Evolutionary conservation across 1,140 invertebrate genomes (phyloP).

Genomic region (Harpegnathos saltator): DNA sequence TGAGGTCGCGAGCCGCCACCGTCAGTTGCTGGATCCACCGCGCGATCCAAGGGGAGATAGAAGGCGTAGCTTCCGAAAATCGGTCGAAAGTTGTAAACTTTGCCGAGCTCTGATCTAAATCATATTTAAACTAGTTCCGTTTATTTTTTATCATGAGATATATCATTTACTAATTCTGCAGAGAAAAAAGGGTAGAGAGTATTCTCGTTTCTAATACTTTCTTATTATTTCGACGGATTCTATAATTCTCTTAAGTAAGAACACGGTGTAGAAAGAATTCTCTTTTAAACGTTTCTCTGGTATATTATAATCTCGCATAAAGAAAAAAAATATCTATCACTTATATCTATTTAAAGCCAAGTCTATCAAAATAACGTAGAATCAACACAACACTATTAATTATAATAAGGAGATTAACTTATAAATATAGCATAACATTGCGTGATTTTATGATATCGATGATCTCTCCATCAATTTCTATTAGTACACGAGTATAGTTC

Average conservation of each 20-base stretch:
- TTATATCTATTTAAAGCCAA: conserved; percentile 70
- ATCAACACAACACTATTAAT: conserved; percentile 14
- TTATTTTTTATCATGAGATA: too few relatives aligned
- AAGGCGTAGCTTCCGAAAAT: too few relatives aligned
- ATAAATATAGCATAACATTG: conserved; percentile 56
- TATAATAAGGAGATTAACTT: conserved; percentile 22
- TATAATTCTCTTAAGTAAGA: not conserved
- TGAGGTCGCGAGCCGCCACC: too few relatives aligned
- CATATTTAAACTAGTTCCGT: too few relatives aligned
- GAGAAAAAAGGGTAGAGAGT: too few relatives aligned
- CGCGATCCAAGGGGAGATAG: too few relatives aligned
- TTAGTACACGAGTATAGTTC: conserved; percentile 32
- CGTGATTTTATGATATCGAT: conserved; percentile 54
- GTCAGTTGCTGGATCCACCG: too few relatives aligned
- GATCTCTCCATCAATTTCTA: conserved; percentile 25
- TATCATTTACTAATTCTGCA: too few relatives aligned
- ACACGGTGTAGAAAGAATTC: not conserved
- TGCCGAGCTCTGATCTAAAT: too few relatives aligned
- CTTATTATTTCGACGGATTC: not conserved
- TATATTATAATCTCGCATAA: conserved; percentile 24
- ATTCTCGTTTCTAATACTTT: too few relatives aligned
- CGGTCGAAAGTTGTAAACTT: too few relatives aligned
- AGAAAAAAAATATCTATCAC: conserved; percentile 46
- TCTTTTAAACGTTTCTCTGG: not conserved
- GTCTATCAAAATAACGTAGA: conserved; percentile 69